Base-by-base conservation (phyloP, 1,140 invertebrate species). In the Apis cerana region DNA sequence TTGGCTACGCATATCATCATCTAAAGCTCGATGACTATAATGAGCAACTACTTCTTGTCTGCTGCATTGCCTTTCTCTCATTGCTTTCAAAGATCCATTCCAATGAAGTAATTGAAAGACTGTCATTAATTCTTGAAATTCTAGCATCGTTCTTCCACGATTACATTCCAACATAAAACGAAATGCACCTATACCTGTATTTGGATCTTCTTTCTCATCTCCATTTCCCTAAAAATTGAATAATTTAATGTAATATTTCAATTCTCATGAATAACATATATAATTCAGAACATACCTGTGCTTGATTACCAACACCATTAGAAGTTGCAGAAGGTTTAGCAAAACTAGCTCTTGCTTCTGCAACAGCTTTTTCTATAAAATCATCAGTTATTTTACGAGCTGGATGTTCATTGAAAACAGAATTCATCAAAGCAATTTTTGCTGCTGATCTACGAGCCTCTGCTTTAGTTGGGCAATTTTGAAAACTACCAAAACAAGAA, bases 101-200 rank as follows among this genome's bases (percentile, higher is more conserved):
- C 98, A 99, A 93, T 99, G 98, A 3, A 99, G 95, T 67, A 99
- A 95, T 93, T 99, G 98, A 93, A 99, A 99, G 8, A 99, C 98
- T 1, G 98, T 99, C 98, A 99, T 99, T 85, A 99, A 94, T 93
- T 99, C 98, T 94, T 99, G 98, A 94, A 99, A 99, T 92, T 99
- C 98, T 62, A 99, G 95, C 98, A 99, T 99, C 23, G 98, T 99
- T 68, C 98, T 96, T 0, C 98, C 98, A 90, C 97, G 97, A 94
- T 98, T 98, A 69, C 97, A 96, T 93, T 99, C 98, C 85, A 99
- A 94, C 98, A 99, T 99, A 92, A 98, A 99, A 89, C 98, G 96
- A 94, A 98, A 99, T 19, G 98, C 98, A 15, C 97, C 98, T 77
- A 99, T 98, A 21, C 98, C 98, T 15, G 96, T 97, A 86, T 97